A percentile compares a stretch with the other conserved stretches of the same genome.
phyloP scores from a whole-genome alignment of 2,888 invertebrate genomes.

The Himalopsyche tibetana region DNA sequence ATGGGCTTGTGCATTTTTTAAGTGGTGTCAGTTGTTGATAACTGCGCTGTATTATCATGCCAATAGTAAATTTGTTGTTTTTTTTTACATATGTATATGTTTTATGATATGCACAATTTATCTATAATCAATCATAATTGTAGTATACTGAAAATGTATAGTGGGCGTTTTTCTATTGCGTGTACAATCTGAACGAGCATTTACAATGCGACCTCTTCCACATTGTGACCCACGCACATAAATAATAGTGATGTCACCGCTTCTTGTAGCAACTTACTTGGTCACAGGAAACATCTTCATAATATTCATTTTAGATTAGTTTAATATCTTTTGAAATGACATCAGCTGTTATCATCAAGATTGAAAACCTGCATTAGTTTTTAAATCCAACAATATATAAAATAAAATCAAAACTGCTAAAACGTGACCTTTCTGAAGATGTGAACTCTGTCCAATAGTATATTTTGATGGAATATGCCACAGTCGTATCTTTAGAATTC shows the following conservation, averaged over 20 bases:
- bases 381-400: too few relatives aligned
- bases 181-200: neutral
- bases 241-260: neutral
- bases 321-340: neutral
- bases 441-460: too few relatives aligned
- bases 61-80: too few relatives aligned
- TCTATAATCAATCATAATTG: neutral
- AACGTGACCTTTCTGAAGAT: too few relatives aligned
- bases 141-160: neutral
- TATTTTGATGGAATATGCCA: too few relatives aligned
- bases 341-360: neutral
- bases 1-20: too few relatives aligned
- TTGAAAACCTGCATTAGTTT: too few relatives aligned
- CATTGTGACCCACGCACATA: constrained; percentile 7
- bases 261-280: neutral
- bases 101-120: neutral
- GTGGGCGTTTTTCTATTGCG: constrained; percentile 16
- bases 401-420: too few relatives aligned
- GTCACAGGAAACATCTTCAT: neutral
- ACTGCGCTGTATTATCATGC: too few relatives aligned
- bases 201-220: neutral
- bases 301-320: neutral
- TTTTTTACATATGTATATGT: too few relatives aligned
- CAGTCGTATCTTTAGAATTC: too few relatives aligned
- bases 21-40: too few relatives aligned